Base-by-base conservation (phyloP, 2,113 vertebrate species). In the Emydura subglobosa region DNA sequence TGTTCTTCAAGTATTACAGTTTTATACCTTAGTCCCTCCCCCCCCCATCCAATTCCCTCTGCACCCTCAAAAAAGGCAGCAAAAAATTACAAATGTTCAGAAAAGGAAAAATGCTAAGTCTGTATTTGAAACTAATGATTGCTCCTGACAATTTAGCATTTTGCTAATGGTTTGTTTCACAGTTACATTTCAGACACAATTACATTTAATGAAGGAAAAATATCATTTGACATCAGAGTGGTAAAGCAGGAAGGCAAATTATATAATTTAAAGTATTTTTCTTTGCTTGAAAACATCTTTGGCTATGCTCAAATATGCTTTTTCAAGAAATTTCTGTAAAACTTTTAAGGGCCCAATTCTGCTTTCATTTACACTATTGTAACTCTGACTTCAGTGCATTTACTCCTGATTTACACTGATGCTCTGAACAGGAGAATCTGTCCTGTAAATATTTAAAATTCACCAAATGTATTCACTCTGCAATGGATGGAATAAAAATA, bases 101-200 rank as follows among this genome's bases (percentile, higher is more conserved):
- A 90, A 85, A 29, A 68, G 53, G 55, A 80, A 88, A 90, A 92
- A 85, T 17, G 17, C 31, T 82, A 16, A 3, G 3, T n/a, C 9
- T 14, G 82, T 76, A 90, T 34, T 27, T 0, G 1, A 89, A 81
- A n/a, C 6, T 85, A 55, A 80, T 51, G 76, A 96, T 89, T 91
- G 94, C 86, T 94, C 68, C 91, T 87, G 95, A 93, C 94, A 96
- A 92, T 88, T 82, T 92, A 78, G 88, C 84, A 5, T 78, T 96
- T 87, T 84, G 80, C 82, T 95, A 93, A 95, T 94, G 87, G 88
- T 50, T 95, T 93, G 91, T 94, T 97, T 89, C 96, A 88, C 90
- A 89, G 95, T 29, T 96, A 50, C 53, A 54, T 88, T 95, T 95
- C 95, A 96, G 50, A 91, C 72, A 87, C 92, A 89, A 96, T 94